phyloP scores from a whole-genome alignment of 2,888 invertebrate genomes.

The Nephrotoma flavescens region DNA sequence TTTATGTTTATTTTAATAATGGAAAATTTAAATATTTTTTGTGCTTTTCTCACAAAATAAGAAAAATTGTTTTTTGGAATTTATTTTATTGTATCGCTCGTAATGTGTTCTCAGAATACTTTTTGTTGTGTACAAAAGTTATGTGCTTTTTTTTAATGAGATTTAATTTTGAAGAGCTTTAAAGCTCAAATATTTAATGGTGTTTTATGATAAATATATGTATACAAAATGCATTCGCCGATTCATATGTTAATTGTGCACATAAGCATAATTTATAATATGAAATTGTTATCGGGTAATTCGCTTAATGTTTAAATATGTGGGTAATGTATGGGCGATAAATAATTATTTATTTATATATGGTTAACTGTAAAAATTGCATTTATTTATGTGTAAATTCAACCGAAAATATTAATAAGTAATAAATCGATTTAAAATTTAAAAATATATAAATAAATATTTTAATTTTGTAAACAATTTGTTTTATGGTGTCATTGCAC shows the following conservation, averaged over 20 bases:
- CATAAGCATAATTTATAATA: background rate
- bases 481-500: background rate
- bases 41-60: background rate
- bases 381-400: background rate
- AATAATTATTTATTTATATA: background rate
- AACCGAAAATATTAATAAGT: background rate
- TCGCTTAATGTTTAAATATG: background rate
- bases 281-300: background rate
- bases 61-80: background rate
- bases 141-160: background rate
- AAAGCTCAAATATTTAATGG: too few species aligned
- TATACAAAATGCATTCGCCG: background rate
- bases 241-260: background rate
- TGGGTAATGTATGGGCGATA: background rate
- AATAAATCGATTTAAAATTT: background rate
- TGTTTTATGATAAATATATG: too few species aligned
- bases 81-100: background rate
- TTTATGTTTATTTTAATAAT: background rate
- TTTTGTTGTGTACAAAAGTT: background rate
- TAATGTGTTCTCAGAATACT: background rate
- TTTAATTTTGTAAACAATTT: background rate
- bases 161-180: background rate
- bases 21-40: background rate
- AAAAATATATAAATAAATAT: background rate
- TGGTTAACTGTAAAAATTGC: background rate